These are phyloP conservation scores for Ethmia dodecea DNA, from an alignment of 2,888 invertebrate species.

Conservation along the genomic window DNA sequence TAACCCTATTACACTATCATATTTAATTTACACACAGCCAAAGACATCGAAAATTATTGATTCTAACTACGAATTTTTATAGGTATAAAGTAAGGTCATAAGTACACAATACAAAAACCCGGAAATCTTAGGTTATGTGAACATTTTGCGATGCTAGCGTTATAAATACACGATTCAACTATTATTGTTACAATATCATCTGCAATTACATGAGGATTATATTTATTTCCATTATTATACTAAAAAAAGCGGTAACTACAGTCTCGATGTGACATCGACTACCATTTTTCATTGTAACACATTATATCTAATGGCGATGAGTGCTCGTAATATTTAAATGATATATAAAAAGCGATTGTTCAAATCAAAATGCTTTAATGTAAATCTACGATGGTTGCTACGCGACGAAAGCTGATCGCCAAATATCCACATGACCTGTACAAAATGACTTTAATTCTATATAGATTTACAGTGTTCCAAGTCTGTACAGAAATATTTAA, in stretches of 20 bases:
- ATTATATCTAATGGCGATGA: conserved; percentile 47
- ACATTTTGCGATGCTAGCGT: conserved; percentile 78
- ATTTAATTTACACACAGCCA: conserved; percentile 75
- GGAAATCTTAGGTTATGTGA: conserved; percentile 68
- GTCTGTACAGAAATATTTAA: conserved; percentile 39
- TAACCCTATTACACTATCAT: conserved; percentile 46
- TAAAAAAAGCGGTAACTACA: conserved; percentile 50
- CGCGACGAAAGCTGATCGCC: conserved; percentile 66
- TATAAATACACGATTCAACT: conserved; percentile 37
- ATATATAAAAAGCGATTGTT: conserved; percentile 47
- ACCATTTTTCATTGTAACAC: conserved; percentile 72
- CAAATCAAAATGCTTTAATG: conserved; percentile 43
- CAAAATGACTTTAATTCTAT: conserved; percentile 50
- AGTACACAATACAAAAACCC: conserved; percentile 49
- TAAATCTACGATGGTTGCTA: conserved; percentile 49
- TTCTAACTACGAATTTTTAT: conserved; percentile 60
- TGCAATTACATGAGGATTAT: conserved; percentile 30
- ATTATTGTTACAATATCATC: conserved; percentile 36
- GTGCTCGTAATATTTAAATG: conserved; percentile 33
- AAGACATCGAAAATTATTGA: conserved; percentile 70
- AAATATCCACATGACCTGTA: conserved; percentile 78
- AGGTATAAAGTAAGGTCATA: conserved; percentile 53
- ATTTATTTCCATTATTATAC: conserved; percentile 28
- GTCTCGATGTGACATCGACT: conserved; percentile 41
- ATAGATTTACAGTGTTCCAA: conserved; percentile 47